Base-by-base conservation (phyloP, 2,888 invertebrate genomes). In the Eilema depressum region DNA sequence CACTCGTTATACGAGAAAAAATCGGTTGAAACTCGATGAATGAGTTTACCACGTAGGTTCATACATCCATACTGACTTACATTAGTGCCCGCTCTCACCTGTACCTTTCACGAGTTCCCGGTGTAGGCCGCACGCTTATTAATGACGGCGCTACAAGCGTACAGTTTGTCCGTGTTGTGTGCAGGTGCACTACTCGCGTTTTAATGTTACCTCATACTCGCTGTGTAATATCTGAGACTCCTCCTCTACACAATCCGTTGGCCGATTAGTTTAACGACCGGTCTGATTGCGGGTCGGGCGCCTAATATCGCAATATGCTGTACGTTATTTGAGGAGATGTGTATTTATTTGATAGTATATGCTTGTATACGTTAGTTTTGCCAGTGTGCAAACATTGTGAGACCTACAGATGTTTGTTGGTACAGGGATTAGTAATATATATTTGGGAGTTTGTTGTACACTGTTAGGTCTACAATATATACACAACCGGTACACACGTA, bases 91-190 rank as follows among this genome's bases (percentile, higher is more conserved):
- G 74, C 71, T 30, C 14, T 20, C 56, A 61, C 25, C 3, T 30
- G 1, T 67, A 12, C 0, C 10, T 70, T 71, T 68, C 26, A 10
- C 53, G 53, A 4, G 33, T 37, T 41, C 2, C 5, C 63, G 25
- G 30, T 3, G 65, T 56, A 72, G 82, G 70, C 71, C 71, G 70
- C 69, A 79, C 67, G 77, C 80, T 83, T 82, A 80, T 83, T 82
- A 83, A 82, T 81, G 75, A 79, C 80, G 57, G 66, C 74, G 68
- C 71, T 73, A 71, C 76, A 74, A 70, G 74, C 66, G 68, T 64
- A 70, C 67, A 73, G 82, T 77, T 77, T 78, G 77, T 72, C 69
- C 70, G 70, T 75, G 82, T 71, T 75, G 63, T 68, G 71, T 82
- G 66, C 79, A 80, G 75, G 75, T 81, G 79, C 62, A 28, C 47